These are phyloP conservation scores for Drosophila cardini DNA, from an alignment of 1,140 invertebrate genomes.

Conservation along the genomic window DNA sequence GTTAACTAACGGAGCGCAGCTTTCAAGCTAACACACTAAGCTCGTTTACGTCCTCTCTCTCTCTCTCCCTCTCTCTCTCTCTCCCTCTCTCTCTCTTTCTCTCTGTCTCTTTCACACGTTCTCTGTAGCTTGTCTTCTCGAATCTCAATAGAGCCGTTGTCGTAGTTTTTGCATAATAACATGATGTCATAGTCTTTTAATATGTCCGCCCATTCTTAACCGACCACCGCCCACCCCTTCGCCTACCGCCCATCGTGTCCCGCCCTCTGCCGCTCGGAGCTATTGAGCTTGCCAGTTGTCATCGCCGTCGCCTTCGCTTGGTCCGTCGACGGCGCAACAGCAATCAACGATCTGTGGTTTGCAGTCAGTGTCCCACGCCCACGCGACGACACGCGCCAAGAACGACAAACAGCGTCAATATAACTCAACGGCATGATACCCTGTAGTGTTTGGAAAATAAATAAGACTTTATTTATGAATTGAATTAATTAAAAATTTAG, in stretches of 20 bases:
- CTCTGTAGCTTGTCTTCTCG: conserved; percentile 2
- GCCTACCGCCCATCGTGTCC: background rate
- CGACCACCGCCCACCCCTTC: conserved; percentile 1
- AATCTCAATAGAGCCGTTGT: conserved; percentile 37
- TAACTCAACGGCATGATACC: background rate
- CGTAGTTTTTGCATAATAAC: conserved; percentile 57
- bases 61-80: background rate
- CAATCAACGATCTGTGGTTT: conserved; percentile 37
- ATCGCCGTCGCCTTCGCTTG: conserved; percentile 24
- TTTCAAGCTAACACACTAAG: conserved; percentile 34
- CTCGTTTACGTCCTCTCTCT: background rate
- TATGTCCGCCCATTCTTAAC: conserved; percentile 60
- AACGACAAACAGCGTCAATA: conserved; percentile 22
- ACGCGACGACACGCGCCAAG: conserved; percentile 77
- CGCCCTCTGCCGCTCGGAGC: background rate
- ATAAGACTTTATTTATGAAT: too few species aligned
- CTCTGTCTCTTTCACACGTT: background rate
- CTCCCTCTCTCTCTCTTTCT: background rate
- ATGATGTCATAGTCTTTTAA: conserved; percentile 79
- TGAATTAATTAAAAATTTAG: too few species aligned
- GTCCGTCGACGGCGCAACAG: conserved; percentile 24
- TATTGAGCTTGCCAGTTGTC: conserved; percentile 40
- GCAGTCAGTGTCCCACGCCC: conserved; percentile 68
- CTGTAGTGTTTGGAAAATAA: background rate
- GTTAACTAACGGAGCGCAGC: background rate